A percentile compares a stretch with the other conserved stretches of the same genome.
Conservation (phyloP, 2,797 vertebrate species). For the Rhadinocentrus ornatus region DNA sequence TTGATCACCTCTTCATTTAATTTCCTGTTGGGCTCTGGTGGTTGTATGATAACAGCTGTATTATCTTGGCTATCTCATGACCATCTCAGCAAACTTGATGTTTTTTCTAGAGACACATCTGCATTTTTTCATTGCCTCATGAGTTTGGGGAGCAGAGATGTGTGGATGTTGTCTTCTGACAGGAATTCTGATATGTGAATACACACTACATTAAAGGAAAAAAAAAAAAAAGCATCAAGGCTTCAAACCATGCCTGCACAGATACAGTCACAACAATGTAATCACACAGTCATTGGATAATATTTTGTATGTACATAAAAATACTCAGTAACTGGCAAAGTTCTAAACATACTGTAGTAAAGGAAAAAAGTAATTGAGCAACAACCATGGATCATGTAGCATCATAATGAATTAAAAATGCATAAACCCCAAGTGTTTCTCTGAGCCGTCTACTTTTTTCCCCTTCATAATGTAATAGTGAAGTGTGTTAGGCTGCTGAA, state of each 20-base stretch:
- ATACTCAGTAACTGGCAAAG: conserved; percentile 61
- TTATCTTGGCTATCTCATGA: conserved; percentile 44
- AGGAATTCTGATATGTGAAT: conserved; percentile 66
- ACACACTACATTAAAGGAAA: conserved; percentile 65
- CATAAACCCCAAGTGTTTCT: conserved; percentile 62
- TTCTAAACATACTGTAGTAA: conserved; percentile 73
- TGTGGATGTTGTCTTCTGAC: conserved; percentile 24
- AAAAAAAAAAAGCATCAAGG: conserved; percentile 38
- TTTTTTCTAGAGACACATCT: conserved; percentile 17
- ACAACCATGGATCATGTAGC: conserved; percentile 72
- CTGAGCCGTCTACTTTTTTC: conserved; percentile 28
- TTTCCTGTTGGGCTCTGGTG: conserved; percentile 38
- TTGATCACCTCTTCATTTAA: conserved; percentile 29
- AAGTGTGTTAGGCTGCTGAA: background rate
- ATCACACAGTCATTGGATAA: conserved; percentile 71
- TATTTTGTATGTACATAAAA: conserved; percentile 78
- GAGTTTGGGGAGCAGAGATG: conserved; percentile 29
- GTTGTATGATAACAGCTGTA: conserved; percentile 51
- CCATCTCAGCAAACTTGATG: conserved; percentile 29
- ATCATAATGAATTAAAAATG: conserved; percentile 72
- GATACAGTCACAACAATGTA: conserved; percentile 61
- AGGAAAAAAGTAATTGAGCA: conserved; percentile 53
- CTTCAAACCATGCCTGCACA: conserved; percentile 63
- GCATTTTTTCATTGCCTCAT: conserved; percentile 46
- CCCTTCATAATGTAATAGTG: background rate